phyloP scores from a whole-genome alignment of 1,140 invertebrate genomes.

The Solenopsis fugax region DNA sequence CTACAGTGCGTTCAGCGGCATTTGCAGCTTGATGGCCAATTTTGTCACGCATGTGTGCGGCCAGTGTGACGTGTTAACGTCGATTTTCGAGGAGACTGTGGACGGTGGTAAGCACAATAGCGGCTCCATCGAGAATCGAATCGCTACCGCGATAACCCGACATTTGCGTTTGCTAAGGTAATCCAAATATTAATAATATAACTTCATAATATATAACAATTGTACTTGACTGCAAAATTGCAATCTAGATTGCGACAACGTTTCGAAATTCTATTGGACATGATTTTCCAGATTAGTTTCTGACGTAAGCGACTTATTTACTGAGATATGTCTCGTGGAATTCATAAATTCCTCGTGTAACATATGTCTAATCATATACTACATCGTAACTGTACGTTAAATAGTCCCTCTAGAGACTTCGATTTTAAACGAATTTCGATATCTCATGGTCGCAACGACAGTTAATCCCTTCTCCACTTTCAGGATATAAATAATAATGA shows the following conservation, averaged over 20 bases:
- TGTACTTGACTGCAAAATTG: not conserved
- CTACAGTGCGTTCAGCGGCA: constrained; percentile 43
- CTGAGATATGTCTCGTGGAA: constrained; percentile 41
- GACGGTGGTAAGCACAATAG: not conserved
- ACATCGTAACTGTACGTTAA: constrained; percentile 32
- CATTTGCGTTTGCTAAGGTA: constrained; percentile 62
- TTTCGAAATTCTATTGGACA: not conserved
- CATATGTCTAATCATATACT: constrained; percentile 70
- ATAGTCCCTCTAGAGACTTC: not conserved
- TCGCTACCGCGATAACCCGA: constrained; percentile 5
- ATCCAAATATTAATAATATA: not conserved
- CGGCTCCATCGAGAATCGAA: constrained; percentile 2
- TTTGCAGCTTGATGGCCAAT: constrained; percentile 71
- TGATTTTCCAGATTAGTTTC: constrained; percentile 36
- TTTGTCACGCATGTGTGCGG: constrained; percentile 77
- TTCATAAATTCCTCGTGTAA: constrained; percentile 61
- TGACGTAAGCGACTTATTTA: constrained; percentile 15
- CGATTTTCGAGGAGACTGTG: constrained; percentile 41
- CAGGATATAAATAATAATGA: constrained; percentile 70
- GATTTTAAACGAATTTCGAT: not conserved
- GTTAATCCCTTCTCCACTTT: not conserved
- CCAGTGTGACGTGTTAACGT: constrained; percentile 74
- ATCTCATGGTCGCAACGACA: not conserved
- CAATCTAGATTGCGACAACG: not conserved
- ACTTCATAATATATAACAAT: not conserved